phyloP scores from a whole-genome alignment of 2,888 invertebrate species.

The Calephelis perditalis region DNA sequence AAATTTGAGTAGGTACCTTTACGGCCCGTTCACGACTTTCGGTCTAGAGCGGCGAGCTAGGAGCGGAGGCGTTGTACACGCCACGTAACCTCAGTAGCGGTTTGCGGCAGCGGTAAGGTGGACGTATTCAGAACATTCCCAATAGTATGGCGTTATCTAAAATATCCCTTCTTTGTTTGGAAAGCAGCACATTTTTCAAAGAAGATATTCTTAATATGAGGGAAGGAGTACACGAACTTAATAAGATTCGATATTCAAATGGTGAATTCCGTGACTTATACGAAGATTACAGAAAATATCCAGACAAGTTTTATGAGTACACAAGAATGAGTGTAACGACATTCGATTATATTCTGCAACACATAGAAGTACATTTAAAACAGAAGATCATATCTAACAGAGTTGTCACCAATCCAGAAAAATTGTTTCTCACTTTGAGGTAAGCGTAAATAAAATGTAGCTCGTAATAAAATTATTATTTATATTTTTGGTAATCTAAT shows the following conservation, averaged over 20 bases:
- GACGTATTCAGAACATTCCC: neutral
- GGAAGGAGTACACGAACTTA: neutral
- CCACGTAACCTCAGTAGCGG: neutral
- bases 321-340: slow-evolving; percentile 1
- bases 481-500: too few species aligned
- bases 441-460: too few species aligned
- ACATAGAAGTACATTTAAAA: neutral
- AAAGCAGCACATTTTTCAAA: neutral
- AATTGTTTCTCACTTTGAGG: neutral
- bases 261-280: slow-evolving; percentile 1
- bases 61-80: too few species aligned
- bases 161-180: neutral
- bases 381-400: neutral
- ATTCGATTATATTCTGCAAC: slow-evolving; percentile 3
- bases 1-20: too few species aligned
- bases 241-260: slow-evolving; percentile 1
- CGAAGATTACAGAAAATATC: slow-evolving; percentile 3
- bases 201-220: neutral
- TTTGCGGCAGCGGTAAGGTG: neutral
- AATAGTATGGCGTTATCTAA: neutral
- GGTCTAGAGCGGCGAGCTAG: too few species aligned
- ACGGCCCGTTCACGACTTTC: too few species aligned
- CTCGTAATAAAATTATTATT: too few species aligned
- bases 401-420: neutral
- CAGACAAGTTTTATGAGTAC: slow-evolving; percentile 4